Evolutionary conservation across 2,797 vertebrate species (phyloP).

Genomic region (Choloepus didactylus): DNA sequence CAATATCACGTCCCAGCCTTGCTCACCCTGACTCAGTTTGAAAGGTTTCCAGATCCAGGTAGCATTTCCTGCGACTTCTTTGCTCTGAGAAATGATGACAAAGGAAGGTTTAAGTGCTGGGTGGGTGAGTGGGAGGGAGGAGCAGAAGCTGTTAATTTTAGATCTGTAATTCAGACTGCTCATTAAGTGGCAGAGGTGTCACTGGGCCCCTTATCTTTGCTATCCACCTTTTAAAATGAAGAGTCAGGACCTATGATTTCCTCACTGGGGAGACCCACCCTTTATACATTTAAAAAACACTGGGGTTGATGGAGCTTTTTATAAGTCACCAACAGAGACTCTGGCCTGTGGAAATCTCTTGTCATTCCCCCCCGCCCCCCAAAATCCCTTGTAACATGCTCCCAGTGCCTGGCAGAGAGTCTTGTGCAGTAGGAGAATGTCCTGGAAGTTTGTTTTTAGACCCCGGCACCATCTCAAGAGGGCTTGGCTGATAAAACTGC

Average conservation of each 20-base stretch:
- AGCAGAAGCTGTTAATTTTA: constrained; percentile 84
- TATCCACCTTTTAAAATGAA: constrained; percentile 80
- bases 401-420: background rate
- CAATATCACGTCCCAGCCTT: background rate
- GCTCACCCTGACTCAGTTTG: background rate
- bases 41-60: background rate
- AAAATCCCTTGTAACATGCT: background rate
- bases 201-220: constrained; percentile 79
- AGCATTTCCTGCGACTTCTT: background rate
- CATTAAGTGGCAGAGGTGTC: constrained; percentile 77
- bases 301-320: background rate
- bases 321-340: background rate
- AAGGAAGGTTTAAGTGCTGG: constrained; percentile 10
- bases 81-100: constrained; percentile 42
- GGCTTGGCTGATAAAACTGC: background rate
- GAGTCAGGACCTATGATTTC: constrained; percentile 73
- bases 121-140: constrained; percentile 70
- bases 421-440: background rate
- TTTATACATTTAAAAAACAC: constrained; percentile 35
- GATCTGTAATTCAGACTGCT: constrained; percentile 83
- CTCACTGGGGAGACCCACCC: constrained; percentile 44
- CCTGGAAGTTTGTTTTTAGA: constrained; percentile 30
- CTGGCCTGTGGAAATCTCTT: background rate
- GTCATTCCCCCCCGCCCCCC: background rate
- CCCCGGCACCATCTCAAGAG: background rate